Conservation (phyloP, 2,888 invertebrate genomes). For the Pocota personata region DNA sequence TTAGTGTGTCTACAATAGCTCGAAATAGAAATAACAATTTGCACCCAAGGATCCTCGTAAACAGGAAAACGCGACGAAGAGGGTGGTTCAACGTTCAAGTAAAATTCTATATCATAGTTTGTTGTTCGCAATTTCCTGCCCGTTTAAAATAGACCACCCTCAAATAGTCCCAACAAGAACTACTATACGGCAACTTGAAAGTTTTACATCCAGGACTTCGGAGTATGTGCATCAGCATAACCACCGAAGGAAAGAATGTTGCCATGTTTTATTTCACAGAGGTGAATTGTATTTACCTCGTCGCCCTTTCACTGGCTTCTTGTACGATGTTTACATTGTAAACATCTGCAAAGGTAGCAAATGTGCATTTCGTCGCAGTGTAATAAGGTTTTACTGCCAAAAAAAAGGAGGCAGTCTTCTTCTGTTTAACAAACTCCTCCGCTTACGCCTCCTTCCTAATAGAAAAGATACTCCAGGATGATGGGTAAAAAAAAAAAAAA, state of each 20-base stretch:
- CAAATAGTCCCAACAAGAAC: not conserved
- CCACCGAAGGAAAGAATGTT: slow-evolving; percentile 58
- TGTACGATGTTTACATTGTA: slow-evolving; percentile 60
- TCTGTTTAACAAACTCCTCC: not conserved
- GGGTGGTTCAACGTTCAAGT: not conserved
- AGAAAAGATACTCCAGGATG: not conserved
- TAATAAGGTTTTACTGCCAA: slow-evolving; percentile 60
- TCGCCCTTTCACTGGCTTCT: slow-evolving; percentile 11
- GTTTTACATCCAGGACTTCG: slow-evolving; percentile 18
- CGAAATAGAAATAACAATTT: slow-evolving; percentile 68
- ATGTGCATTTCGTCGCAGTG: slow-evolving; percentile 69
- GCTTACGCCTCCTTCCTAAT: not conserved
- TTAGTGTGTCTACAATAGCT: slow-evolving; percentile 52
- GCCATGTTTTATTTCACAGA: slow-evolving; percentile 56
- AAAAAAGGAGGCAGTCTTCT: slow-evolving; percentile 4
- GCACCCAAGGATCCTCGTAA: slow-evolving; percentile 52
- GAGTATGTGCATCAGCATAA: slow-evolving; percentile 22
- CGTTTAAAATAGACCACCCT: slow-evolving; percentile 6
- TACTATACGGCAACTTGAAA: slow-evolving; percentile 19
- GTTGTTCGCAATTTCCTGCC: slow-evolving; percentile 67
- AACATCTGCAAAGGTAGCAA: slow-evolving; percentile 66
- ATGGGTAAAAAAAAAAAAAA: no score
- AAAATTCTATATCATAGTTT: slow-evolving; percentile 36
- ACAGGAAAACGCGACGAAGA: slow-evolving; percentile 16
- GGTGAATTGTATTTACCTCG: slow-evolving; percentile 45